phyloP scores from a whole-genome alignment of 2,113 vertebrate genomes.

The Apeltes quadracus region DNA sequence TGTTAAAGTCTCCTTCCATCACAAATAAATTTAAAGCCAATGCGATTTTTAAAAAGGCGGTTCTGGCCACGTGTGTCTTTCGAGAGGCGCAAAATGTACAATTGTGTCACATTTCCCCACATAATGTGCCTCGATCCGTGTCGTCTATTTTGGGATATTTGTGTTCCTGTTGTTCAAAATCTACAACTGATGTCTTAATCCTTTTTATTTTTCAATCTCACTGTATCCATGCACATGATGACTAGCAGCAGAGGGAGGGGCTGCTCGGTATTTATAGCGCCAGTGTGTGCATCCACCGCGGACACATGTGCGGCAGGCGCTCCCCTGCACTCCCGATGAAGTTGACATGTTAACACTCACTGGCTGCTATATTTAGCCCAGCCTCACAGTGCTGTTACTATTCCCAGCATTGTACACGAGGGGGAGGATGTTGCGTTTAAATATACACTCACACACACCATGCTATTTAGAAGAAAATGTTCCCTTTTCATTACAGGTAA shows the following conservation, averaged over 20 bases:
- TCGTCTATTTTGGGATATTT: not conserved
- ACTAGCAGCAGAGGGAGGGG: not conserved
- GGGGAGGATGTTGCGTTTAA: slow-evolving; percentile 66
- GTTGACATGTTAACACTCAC: slow-evolving; percentile 83
- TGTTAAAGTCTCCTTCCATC: slow-evolving; percentile 59
- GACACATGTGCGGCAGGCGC: slow-evolving; percentile 73
- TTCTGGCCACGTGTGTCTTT: not conserved
- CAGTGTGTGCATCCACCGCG: slow-evolving; percentile 59
- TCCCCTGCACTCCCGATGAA: slow-evolving; percentile 70
- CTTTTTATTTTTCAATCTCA: not conserved
- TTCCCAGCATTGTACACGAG: slow-evolving; percentile 83
- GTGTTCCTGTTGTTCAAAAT: not conserved
- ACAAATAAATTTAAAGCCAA: slow-evolving; percentile 49
- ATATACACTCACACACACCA: not conserved
- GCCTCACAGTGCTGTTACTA: slow-evolving; percentile 83
- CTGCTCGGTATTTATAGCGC: slow-evolving; percentile 53
- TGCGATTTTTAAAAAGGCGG: not conserved
- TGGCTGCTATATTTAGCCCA: slow-evolving; percentile 84
- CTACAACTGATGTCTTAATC: not conserved
- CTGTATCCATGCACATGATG: slow-evolving; percentile 10
- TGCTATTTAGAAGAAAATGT: slow-evolving; percentile 67
- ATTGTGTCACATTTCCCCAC: not conserved
- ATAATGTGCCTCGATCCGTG: not conserved
- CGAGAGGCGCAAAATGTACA: not conserved
- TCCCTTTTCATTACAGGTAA: slow-evolving; percentile 56